phyloP scores from a whole-genome alignment of 35 echinoderm and acorn worm species.

The Strongylocentrotus purpuratus region DNA sequence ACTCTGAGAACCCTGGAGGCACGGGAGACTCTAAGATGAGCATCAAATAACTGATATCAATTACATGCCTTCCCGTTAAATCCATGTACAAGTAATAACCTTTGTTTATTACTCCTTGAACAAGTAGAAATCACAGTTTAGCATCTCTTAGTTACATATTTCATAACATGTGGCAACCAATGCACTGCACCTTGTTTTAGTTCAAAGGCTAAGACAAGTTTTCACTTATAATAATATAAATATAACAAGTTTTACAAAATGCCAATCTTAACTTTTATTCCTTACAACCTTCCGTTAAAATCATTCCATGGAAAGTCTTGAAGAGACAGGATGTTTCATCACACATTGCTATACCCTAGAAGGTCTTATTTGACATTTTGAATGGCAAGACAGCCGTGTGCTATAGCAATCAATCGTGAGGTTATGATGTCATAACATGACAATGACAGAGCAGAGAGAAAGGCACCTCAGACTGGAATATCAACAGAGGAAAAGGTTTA shows the following conservation, averaged over 20 bases:
- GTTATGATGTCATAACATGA: background rate
- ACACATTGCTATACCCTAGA: background rate
- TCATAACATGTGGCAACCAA: background rate
- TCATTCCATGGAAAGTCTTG: background rate
- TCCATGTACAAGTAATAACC: background rate
- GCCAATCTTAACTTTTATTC: background rate
- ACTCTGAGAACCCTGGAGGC: background rate
- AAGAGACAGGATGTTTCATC: background rate
- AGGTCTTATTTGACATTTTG: background rate
- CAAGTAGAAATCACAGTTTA: background rate
- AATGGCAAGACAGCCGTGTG: background rate
- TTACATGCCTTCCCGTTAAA: background rate
- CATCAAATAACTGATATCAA: background rate
- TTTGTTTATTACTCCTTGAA: background rate
- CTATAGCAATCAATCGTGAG: background rate
- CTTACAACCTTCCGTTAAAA: background rate
- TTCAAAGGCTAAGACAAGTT: background rate
- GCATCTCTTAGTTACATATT: background rate
- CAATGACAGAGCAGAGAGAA: background rate
- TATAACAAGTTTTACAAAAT: background rate
- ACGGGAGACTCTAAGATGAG: background rate
- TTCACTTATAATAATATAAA: background rate
- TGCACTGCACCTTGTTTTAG: background rate
- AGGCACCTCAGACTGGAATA: background rate
- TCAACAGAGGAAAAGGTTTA: slow-evolving; percentile 17